A percentile compares a stretch with the other conserved stretches of the same genome.
phyloP scores from a whole-genome alignment of 2,797 vertebrate species.

The Echiichthys vipera region DNA sequence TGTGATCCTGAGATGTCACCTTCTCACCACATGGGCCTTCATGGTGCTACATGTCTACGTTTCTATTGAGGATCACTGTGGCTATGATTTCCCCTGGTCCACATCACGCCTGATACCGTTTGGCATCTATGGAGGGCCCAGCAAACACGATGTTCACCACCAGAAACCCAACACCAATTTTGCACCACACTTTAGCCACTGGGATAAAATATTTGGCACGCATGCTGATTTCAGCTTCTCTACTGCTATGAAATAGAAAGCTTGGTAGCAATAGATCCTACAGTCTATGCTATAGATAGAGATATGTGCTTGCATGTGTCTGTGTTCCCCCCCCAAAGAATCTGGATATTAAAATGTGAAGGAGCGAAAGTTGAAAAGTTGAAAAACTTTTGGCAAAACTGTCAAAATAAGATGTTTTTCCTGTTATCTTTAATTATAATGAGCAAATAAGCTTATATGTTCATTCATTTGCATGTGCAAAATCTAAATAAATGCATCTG shows the following conservation, averaged over 20 bases:
- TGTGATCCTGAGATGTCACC: constrained; percentile 74
- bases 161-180: constrained; percentile 81
- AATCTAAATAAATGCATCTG: neutral
- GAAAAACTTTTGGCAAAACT: too few species aligned
- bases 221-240: constrained; percentile 73
- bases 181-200: constrained; percentile 81
- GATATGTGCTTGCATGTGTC: neutral
- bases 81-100: constrained; percentile 84
- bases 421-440: neutral
- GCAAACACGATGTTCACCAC: constrained; percentile 81
- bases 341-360: neutral
- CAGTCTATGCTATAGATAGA: neutral
- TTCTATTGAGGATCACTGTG: constrained; percentile 81
- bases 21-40: constrained; percentile 81
- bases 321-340: neutral
- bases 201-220: constrained; percentile 82
- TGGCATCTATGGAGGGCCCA: constrained; percentile 77
- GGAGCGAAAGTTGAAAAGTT: neutral
- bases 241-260: constrained; percentile 24
- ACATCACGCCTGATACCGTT: constrained; percentile 77
- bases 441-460: neutral
- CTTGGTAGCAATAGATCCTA: neutral
- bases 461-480: neutral
- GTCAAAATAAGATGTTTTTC: neutral
- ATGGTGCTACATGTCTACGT: constrained; percentile 82